These are phyloP conservation scores for Drosophila kokeensis DNA, from an alignment of 2,888 invertebrate genomes.

Conservation along the genomic window DNA sequence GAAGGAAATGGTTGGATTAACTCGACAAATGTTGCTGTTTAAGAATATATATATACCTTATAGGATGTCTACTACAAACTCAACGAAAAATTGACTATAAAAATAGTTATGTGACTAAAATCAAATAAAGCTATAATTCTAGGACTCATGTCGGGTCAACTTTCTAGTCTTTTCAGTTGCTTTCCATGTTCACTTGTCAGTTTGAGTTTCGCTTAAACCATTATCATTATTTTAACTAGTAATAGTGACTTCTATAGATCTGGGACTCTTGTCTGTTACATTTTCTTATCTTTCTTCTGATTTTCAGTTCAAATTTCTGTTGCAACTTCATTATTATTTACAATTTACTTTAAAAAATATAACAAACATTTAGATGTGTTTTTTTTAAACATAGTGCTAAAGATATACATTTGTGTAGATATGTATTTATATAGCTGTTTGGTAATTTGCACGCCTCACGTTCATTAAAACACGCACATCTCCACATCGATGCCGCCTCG, in stretches of 20 bases:
- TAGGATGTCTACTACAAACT: background rate
- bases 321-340: background rate
- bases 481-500: conserved; percentile 48
- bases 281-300: background rate
- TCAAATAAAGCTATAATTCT: rapidly evolving
- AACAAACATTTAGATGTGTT: background rate
- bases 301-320: background rate
- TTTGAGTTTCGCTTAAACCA: too few relatives aligned
- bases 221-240: background rate
- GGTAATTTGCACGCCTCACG: conserved; percentile 10
- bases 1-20: background rate
- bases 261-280: rapidly evolving
- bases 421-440: background rate
- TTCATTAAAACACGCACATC: conserved; percentile 46
- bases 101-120: background rate
- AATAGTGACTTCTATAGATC: background rate
- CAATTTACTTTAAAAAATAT: background rate
- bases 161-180: background rate
- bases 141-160: background rate
- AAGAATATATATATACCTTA: background rate
- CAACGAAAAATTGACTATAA: rapidly evolving
- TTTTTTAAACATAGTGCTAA: background rate
- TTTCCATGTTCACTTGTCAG: background rate
- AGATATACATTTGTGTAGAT: background rate
- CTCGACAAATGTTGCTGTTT: background rate